These are phyloP conservation scores for Bursaphelenchus okinawaensis DNA, from an alignment of 2,888 invertebrate species.

Conservation along the genomic window DNA sequence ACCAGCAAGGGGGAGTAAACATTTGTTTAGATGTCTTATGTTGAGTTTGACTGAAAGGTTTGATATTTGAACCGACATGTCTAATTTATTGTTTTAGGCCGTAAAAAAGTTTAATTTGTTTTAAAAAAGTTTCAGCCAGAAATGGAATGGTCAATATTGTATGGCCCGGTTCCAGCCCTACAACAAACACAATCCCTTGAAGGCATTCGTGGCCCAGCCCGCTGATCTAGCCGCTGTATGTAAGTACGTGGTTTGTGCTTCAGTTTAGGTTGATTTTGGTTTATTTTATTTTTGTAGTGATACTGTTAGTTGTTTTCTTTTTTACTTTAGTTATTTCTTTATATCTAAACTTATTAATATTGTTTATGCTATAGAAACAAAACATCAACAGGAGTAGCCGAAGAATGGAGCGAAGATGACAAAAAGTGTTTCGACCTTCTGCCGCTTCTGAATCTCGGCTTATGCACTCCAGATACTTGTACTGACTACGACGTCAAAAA, in stretches of 20 bases:
- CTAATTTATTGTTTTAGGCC: not conserved
- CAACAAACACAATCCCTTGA: constrained; percentile 53
- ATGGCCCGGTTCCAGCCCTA: constrained; percentile 52
- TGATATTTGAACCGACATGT: not conserved
- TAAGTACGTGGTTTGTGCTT: constrained; percentile 14
- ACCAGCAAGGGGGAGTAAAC: constrained; percentile 45
- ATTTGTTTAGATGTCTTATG: too few relatives aligned
- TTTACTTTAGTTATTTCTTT: too few relatives aligned
- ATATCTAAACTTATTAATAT: too few relatives aligned
- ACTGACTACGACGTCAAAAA: constrained; percentile 54
- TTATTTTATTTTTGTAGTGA: too few relatives aligned
- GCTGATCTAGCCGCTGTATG: constrained; percentile 31
- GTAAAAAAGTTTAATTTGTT: not conserved
- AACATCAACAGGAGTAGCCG: constrained; percentile 5
- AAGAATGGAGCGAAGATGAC: constrained; percentile 40
- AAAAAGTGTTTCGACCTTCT: constrained; percentile 51
- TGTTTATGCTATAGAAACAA: not conserved
- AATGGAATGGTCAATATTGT: constrained; percentile 56
- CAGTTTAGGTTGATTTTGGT: too few relatives aligned
- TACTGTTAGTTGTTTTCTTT: too few relatives aligned
- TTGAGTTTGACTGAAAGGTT: not conserved
- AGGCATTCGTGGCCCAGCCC: constrained; percentile 28
- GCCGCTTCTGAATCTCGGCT: constrained; percentile 55
- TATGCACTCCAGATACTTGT: constrained; percentile 57
- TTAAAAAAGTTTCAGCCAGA: constrained; percentile 31